Base-by-base conservation (phyloP, 2,888 invertebrate genomes). In the Dione vanillae region DNA sequence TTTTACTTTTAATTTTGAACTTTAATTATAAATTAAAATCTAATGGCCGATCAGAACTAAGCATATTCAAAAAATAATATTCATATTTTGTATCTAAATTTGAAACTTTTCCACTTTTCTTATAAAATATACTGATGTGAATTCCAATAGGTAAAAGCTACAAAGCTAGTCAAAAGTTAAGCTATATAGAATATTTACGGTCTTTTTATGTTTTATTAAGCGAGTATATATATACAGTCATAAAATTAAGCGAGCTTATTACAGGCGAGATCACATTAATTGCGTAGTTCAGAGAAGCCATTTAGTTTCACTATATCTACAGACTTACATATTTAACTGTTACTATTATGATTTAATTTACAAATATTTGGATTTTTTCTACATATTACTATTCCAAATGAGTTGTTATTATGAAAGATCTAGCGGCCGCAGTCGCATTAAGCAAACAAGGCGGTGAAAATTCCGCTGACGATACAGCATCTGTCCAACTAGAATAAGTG, bases 401-500 rank as follows among this genome's bases (percentile, higher is more conserved):
- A n/a, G 72, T 51, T n/a, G 45, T 35, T 68, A 68, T 70, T 14
- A 92, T 72, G 65, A 92, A 91, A 67, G 83, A 87, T 35, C 88
- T 81, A 0, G 93, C 92, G 0, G 93, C 93, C 5, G 84, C 84
- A 0, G 94, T 94, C 0, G 95, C 91, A 80, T 96, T 96, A 45
- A 95, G 85, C 75, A 97, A 92, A 86, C 97, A 97, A 1, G 97
- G 96, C 37, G 96, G 95, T 52, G 95, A 94, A 77, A 96, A 96
- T 49, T 93, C 93, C 0, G 95, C 95, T 58, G 95, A 96, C 56
- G 90, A 88, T 14, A 95, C 90, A 0, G 96, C 95, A 80, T 95
- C 95, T 14, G 94, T 88, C 80, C 97, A 88, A 87, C 96, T 96
- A 5, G 96, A 94, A 79, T 95, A 97, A 0, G 96, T 96, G 0